Base-by-base conservation (phyloP, 2,888 invertebrate genomes). In the Schrankia costaestrigalis region DNA sequence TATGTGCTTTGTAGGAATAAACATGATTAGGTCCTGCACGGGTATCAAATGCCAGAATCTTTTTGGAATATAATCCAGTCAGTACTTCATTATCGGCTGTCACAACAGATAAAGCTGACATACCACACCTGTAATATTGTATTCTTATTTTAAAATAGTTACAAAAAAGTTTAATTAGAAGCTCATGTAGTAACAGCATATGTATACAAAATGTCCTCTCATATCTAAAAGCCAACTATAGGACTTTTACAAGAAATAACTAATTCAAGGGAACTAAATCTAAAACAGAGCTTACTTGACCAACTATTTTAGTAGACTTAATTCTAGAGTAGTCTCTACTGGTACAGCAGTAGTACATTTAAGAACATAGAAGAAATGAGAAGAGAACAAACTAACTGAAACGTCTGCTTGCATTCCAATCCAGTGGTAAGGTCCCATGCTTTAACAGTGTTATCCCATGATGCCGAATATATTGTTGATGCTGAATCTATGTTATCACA, bases 401-500 rank as follows among this genome's bases (percentile, higher is more conserved):
- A 90, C 46, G 78, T 86, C 63, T 80, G 74, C 32, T 85, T 56
- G 56, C 80, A 84, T 35, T 66, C 62, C 47, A 90, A 78, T 32
- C 78, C 86, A 35, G 75, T 63, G 19, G 63, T 62, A 19, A 89
- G 66, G 40, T 87, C 83, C 91, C 91, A 91, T 2, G 86, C 84
- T 64, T 90, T 90, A 0, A 91, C 86, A 21, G 84, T 89, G 38
- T 87, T 84, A 60, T 91, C 91, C 91, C 91, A 91, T 18, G 91
- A 90, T 10, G 90, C 90, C 18, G 91, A 91, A 54, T 89, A 91
- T 23, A 91, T 57, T 29, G 75, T 78, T 3, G 84, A 62, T 11
- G 89, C 76, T 41, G 76, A 67, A 9, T 77, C 65, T 18, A 72
- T 53, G 34, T 71, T 64, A 41, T 86, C 81, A 11, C 89, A 73